Percentiles rank a stretch among this genome's conserved stretches.
Conservation (phyloP, 2,888 invertebrate species). For the Tetanocera ferruginea region DNA sequence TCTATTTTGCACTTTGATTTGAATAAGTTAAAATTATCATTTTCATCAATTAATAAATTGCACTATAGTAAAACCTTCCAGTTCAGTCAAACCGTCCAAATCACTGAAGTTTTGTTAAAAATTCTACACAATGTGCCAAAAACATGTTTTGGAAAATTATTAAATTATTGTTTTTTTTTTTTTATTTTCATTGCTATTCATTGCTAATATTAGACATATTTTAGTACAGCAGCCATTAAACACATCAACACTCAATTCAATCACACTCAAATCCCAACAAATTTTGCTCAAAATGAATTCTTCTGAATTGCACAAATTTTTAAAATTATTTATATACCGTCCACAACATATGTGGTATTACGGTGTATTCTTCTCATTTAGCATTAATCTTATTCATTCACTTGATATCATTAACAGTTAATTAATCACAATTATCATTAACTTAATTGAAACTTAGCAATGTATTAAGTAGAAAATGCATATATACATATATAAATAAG, state of each 20-base stretch:
- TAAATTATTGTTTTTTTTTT: not conserved
- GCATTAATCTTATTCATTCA: too few species aligned
- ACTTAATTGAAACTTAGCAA: conserved; percentile 13
- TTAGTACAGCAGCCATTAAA: not conserved
- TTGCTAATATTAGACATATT: not conserved
- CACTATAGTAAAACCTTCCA: conserved; percentile 4
- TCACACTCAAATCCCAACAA: conserved; percentile 3
- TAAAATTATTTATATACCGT: too few species aligned
- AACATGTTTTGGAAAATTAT: not conserved
- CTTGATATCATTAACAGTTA: too few species aligned
- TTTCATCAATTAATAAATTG: not conserved
- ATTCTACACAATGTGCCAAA: conserved; percentile 22
- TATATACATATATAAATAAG: not conserved
- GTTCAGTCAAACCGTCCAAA: conserved; percentile 29
- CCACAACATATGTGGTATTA: too few species aligned
- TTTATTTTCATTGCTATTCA: too few species aligned
- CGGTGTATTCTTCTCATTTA: too few species aligned
- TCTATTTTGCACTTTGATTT: not conserved
- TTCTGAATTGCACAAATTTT: conserved; percentile 48
- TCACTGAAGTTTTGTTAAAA: not conserved
- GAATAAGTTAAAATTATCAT: not conserved
- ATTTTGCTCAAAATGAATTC: conserved; percentile 55
- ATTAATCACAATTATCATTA: not conserved
- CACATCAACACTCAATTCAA: not conserved
- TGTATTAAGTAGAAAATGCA: not conserved